Evolutionary conservation across 2,797 vertebrate genomes (phyloP), one percentile per base, ranked within the genome.

Genomic region (Propithecus deckenii): DNA sequence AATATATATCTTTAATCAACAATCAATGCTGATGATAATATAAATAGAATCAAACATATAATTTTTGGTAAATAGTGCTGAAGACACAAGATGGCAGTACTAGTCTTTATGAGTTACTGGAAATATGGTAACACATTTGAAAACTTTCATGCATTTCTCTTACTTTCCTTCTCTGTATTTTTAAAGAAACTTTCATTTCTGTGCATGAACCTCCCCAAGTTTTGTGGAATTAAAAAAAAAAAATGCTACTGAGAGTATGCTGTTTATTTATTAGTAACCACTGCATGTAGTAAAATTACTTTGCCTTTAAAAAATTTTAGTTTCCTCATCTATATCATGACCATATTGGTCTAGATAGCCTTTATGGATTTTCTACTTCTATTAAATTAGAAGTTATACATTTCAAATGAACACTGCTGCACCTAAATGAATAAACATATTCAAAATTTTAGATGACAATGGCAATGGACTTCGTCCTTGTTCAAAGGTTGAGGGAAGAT

Each of bases 1-100:
- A 75, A 0, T 61, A 5, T 20, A 48, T 57, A 83, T 18, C 48
- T 85, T n/a, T 72, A 74, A 17, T 78, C 4, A 88, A 50, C 0
- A 75, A 88, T 9, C 67, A 1, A 74, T 69, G 3, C 46, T 61
- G 3, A 15, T 61, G 5, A 18, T 43, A 43, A 46, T 57, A 71
- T 81, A 80, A 95, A 84, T 32, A 69, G 17, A 87, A 95, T 59
- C 2, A 63, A 55, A 2, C 23, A 7, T 43, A 6, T 75, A 80
- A 22, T 30, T 57, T 92, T 87, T 50, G 4, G 80, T 97, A 93
- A 93, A 86, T 86, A 94, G 74, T 22, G 2, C 4, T 86, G 71
- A 97, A 97, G 71, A 97, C 96, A 97, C 87, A 98, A 97, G 96
- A 92, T 96, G 95, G 97, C 96, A 98, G 91, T 96, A 75, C 72